Percentiles rank a stretch among this genome's conserved stretches.
Conservation (phyloP, 2,113 vertebrate species). For the Oreochromis spilurus region DNA sequence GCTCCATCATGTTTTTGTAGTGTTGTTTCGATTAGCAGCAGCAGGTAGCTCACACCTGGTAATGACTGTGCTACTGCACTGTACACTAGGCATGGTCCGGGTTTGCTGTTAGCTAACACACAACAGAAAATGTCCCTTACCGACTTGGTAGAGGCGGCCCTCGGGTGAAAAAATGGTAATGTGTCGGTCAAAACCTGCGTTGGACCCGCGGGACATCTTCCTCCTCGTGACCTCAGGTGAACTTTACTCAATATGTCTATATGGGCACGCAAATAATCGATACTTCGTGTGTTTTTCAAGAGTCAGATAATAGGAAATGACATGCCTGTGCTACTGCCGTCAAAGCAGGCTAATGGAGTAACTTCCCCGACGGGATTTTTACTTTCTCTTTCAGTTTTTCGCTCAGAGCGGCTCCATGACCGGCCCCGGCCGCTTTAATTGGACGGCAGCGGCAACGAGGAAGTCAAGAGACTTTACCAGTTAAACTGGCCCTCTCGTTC, state of each 20-base stretch:
- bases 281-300: neutral
- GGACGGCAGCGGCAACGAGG: conserved; percentile 19
- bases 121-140: conserved; percentile 36
- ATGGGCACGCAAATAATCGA: neutral
- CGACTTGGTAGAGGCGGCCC: conserved; percentile 79
- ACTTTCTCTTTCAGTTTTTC: conserved; percentile 75
- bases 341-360: neutral
- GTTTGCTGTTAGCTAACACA: neutral
- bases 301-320: neutral
- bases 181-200: conserved; percentile 78
- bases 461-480: conserved; percentile 1
- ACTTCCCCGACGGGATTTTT: conserved; percentile 10
- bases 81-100: neutral
- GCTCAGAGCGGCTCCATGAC: neutral
- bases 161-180: conserved; percentile 80
- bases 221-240: conserved; percentile 25
- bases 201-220: conserved; percentile 74
- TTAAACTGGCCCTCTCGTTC: neutral
- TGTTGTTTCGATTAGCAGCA: neutral
- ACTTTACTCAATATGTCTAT: neutral
- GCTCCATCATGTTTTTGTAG: neutral
- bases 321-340: neutral
- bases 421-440: neutral
- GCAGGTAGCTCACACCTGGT: neutral
- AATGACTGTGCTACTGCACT: too few relatives aligned